Base-by-base conservation (phyloP, 2,888 invertebrate species). In the Frankliniella intonsa region DNA sequence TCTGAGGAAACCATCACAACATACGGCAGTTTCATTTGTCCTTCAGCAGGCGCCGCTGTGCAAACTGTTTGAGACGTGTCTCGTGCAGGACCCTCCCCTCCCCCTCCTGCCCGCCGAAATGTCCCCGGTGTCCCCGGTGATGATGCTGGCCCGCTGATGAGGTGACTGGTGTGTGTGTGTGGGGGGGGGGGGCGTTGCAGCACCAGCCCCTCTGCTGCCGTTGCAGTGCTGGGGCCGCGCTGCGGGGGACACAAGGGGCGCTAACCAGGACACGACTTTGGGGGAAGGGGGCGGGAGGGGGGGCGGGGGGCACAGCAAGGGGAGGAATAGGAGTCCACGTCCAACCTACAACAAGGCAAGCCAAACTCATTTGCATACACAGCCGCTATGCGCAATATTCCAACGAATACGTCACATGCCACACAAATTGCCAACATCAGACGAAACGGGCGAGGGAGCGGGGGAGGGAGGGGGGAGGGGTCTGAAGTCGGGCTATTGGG, bases 381-480 rank as follows among this genome's bases (percentile, higher is more conserved):
- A 25, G 69, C 69, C 9, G 69, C 69, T 12, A 76, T 76, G 69
- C 69, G 69, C 69, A 76, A 76, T 76, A 76, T 76, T 25, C 69
- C 69, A 25, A 76, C 69, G 69, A 76, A 76, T 76, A 76, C 69
- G 69, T 76, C 69, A 76, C 69, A 76, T 76, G 69, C 69, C 69
- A 76, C 69, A 76, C 69, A 76, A 76, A 76, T 76, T 76, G 69
- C 69, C 69, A 76, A 22, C 69, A 76, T 76, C 25, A 76, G 62
- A 62, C 62, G 62, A n/a, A 11, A 62, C 14, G 62, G 17, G 14
- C 55, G 55, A 55, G 2, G 55, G 55, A 10, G 7, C 51, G 51
- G 55, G 55, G 55, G 3, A 12, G 5, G 55, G 55, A 55, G 55
- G 2, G 14, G 9, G 55, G 3, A 55, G 14, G 38, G 38, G 1